Percentiles rank a stretch among this genome's conserved stretches.
phyloP scores from a whole-genome alignment of 2,797 vertebrate genomes.

The Lerista edwardsae region DNA sequence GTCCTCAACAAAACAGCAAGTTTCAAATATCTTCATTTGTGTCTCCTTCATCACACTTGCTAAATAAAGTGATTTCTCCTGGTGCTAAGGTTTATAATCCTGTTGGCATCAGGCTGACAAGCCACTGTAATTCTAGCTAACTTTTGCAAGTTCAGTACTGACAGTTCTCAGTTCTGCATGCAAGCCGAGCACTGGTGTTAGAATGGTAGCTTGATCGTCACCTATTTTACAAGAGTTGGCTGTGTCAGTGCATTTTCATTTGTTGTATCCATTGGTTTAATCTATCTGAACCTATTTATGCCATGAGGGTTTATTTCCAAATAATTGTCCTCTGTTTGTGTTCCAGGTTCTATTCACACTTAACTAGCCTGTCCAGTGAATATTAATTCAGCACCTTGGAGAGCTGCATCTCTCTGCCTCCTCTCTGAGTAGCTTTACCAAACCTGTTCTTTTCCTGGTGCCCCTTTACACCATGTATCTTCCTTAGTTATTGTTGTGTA shows the following conservation, averaged over 20 bases:
- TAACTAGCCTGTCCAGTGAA: neutral
- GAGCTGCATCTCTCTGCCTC: neutral
- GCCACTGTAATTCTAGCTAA: neutral
- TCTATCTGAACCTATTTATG: neutral
- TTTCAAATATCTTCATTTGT: neutral
- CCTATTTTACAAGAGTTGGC: neutral
- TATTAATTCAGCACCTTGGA: neutral
- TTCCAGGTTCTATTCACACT: accelerated
- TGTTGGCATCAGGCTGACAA: neutral
- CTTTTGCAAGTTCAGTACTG: neutral
- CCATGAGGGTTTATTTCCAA: neutral
- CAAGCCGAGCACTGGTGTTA: neutral
- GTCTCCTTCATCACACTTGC: neutral
- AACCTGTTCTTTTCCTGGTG: neutral
- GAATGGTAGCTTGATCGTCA: neutral
- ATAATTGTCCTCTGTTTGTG: neutral
- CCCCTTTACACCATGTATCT: neutral
- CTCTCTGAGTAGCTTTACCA: neutral
- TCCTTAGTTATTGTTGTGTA: slow-evolving; percentile 16
- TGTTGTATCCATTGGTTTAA: neutral
- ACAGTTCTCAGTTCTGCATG: neutral
- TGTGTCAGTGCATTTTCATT: neutral
- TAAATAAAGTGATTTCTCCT: neutral
- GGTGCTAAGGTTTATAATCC: neutral
- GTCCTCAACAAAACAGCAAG: neutral